phyloP scores from a whole-genome alignment of 1,140 invertebrate species.

The Heliconius eleuchia region DNA sequence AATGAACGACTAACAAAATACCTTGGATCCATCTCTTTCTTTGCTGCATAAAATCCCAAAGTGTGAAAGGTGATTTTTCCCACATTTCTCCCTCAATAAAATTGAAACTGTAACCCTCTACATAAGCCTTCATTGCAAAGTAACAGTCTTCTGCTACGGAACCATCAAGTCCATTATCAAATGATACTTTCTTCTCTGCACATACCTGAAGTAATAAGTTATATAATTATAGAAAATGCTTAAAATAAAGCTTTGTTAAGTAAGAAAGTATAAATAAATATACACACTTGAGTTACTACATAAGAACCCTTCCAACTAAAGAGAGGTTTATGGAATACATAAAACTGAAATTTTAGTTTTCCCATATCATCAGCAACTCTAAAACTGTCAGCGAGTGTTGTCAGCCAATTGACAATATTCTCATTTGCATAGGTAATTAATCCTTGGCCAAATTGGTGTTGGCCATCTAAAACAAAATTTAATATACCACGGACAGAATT shows the following conservation, averaged over 20 bases:
- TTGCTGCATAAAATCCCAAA: slow-evolving; percentile 97
- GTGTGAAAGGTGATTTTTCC: slow-evolving; percentile 97
- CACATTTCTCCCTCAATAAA: slow-evolving; percentile 99
- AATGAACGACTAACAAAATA: slow-evolving; percentile 96
- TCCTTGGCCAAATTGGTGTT: slow-evolving; percentile 98
- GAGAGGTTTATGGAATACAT: slow-evolving; percentile 95
- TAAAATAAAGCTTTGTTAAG: neutral
- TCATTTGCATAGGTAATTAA: slow-evolving; percentile 99
- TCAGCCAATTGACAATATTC: slow-evolving; percentile 97
- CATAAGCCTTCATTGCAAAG: slow-evolving; percentile 96
- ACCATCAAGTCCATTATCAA: slow-evolving; percentile 97
- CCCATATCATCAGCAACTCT: slow-evolving; percentile 98
- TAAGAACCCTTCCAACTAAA: slow-evolving; percentile 99
- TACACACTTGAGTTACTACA: slow-evolving; percentile 92
- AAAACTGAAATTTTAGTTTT: slow-evolving; percentile 95
- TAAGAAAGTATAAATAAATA: neutral
- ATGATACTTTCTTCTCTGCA: slow-evolving; percentile 94
- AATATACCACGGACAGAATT: slow-evolving; percentile 95
- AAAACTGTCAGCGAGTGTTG: slow-evolving; percentile 97
- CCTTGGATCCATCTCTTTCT: slow-evolving; percentile 98
- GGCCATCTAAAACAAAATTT: slow-evolving; percentile 97
- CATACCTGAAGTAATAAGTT: slow-evolving; percentile 84
- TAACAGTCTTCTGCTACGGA: slow-evolving; percentile 99
- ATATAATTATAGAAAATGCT: neutral
- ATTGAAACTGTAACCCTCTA: slow-evolving; percentile 92